Conservation (phyloP, 2,888 invertebrate species). For the Arge pagana region DNA sequence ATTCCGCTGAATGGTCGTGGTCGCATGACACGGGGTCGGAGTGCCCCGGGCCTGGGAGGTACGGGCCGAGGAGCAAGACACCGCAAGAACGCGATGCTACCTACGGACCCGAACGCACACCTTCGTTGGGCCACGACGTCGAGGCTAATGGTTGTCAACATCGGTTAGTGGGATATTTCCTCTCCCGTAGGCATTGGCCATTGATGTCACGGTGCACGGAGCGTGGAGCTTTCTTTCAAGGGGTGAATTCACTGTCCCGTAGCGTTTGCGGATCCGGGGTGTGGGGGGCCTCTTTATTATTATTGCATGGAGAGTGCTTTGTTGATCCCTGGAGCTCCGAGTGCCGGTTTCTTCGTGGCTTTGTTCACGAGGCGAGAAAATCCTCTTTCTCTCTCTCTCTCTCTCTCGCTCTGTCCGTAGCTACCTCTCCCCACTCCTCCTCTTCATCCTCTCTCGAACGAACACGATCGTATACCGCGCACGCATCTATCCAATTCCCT, state of each 20-base stretch:
- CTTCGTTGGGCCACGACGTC: too few relatives aligned
- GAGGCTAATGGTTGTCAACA: constrained; percentile 55
- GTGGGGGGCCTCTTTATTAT: not conserved
- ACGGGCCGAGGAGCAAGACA: too few relatives aligned
- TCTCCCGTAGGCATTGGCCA: constrained; percentile 54
- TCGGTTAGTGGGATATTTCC: constrained; percentile 56
- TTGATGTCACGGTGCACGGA: constrained; percentile 47
- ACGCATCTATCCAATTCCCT: not conserved
- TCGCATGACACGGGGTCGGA: too few relatives aligned
- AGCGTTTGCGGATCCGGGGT: not conserved
- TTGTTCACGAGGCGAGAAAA: constrained; percentile 57
- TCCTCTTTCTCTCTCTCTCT: constrained; percentile 31
- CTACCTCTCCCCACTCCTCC: constrained; percentile 10
- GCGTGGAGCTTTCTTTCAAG: constrained; percentile 25
- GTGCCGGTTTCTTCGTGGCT: constrained; percentile 50
- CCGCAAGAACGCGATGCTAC: too few relatives aligned
- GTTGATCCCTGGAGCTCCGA: constrained; percentile 40
- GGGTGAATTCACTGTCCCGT: constrained; percentile 22
- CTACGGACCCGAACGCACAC: too few relatives aligned
- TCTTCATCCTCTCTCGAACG: constrained; percentile 2
- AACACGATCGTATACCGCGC: constrained; percentile 7
- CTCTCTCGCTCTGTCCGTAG: constrained; percentile 4
- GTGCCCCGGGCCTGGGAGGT: too few relatives aligned
- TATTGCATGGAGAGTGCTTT: constrained; percentile 43
- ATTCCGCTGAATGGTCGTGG: too few relatives aligned